A percentile compares a stretch with the other conserved stretches of the same genome.
Evolutionary conservation across 2,113 vertebrate genomes (phyloP).

Genomic region (Oreochromis spilurus): DNA sequence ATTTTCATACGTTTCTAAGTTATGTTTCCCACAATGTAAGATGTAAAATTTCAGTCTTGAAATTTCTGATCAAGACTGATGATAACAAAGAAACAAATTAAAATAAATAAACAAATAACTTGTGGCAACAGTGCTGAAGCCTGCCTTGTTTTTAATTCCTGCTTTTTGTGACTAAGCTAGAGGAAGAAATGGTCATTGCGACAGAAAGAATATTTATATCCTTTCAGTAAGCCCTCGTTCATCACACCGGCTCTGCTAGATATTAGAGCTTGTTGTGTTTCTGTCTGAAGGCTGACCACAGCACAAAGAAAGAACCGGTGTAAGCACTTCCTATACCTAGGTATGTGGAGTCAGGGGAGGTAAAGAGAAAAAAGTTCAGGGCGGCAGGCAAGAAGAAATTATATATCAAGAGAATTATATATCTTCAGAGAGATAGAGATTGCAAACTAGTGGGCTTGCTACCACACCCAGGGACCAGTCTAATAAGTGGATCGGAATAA

Average conservation of each 20-base stretch:
- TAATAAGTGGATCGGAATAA: slow-evolving; percentile 58
- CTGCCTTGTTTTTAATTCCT: neutral
- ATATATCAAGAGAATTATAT: slow-evolving; percentile 47
- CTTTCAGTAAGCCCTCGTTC: slow-evolving; percentile 47
- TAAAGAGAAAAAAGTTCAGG: slow-evolving; percentile 23
- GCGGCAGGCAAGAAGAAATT: slow-evolving; percentile 40
- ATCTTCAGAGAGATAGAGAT: slow-evolving; percentile 46
- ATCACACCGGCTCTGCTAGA: slow-evolving; percentile 51
- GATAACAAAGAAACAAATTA: neutral
- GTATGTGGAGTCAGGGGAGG: slow-evolving; percentile 51
- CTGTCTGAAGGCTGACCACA: slow-evolving; percentile 64
- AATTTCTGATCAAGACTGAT: neutral
- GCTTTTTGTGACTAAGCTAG: slow-evolving; percentile 25
- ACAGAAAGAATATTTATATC: slow-evolving; percentile 48
- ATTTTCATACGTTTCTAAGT: neutral
- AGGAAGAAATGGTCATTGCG: slow-evolving; percentile 29
- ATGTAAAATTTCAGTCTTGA: neutral
- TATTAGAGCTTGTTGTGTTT: slow-evolving; percentile 60
- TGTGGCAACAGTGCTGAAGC: neutral
- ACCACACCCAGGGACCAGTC: slow-evolving; percentile 41
- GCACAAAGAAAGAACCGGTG: slow-evolving; percentile 63
- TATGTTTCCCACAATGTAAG: neutral
- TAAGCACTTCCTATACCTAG: slow-evolving; percentile 63
- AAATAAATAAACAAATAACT: neutral
- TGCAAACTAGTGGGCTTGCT: slow-evolving; percentile 28